These are phyloP conservation scores for Seriola dumerili DNA, from an alignment of 2,113 vertebrate species.

Conservation along the genomic window DNA sequence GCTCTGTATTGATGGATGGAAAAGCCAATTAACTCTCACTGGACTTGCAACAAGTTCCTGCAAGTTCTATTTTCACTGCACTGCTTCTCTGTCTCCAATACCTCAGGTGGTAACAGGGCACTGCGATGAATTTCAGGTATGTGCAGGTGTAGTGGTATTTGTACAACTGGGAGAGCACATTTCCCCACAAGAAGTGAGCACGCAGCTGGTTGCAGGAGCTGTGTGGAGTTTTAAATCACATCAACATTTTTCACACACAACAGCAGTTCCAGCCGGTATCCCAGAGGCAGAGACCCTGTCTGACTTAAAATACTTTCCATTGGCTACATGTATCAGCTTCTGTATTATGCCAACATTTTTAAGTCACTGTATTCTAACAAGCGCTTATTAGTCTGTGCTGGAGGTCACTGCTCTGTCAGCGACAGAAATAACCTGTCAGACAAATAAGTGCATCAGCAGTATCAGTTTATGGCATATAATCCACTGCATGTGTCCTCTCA, in stretches of 20 bases:
- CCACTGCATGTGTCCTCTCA: constrained; percentile 16
- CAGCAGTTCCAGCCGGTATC: constrained; percentile 5
- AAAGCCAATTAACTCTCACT: constrained; percentile 48
- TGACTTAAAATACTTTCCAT: neutral
- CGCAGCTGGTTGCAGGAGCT: constrained; percentile 25
- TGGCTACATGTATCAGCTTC: neutral
- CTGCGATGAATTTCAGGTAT: constrained; percentile 31
- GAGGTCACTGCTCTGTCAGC: neutral
- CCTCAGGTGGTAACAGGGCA: constrained; percentile 10
- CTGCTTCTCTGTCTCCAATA: constrained; percentile 18
- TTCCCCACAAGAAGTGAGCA: no score
- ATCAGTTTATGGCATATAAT: constrained; percentile 45
- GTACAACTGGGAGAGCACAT: neutral
- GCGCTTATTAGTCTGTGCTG: neutral
- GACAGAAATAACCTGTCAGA: constrained; percentile 12
- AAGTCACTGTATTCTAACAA: neutral
- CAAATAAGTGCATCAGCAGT: constrained; percentile 41
- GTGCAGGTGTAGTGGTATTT: constrained; percentile 47
- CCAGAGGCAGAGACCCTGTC: constrained; percentile 1
- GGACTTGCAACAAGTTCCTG: constrained; percentile 50
- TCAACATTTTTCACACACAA: constrained; percentile 4
- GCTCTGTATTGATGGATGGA: constrained; percentile 48
- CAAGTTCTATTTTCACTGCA: constrained; percentile 35
- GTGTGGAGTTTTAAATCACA: neutral
- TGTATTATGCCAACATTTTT: neutral